Base-by-base conservation (phyloP, 2,888 invertebrate species). In the Tolmerus cingulatus region DNA sequence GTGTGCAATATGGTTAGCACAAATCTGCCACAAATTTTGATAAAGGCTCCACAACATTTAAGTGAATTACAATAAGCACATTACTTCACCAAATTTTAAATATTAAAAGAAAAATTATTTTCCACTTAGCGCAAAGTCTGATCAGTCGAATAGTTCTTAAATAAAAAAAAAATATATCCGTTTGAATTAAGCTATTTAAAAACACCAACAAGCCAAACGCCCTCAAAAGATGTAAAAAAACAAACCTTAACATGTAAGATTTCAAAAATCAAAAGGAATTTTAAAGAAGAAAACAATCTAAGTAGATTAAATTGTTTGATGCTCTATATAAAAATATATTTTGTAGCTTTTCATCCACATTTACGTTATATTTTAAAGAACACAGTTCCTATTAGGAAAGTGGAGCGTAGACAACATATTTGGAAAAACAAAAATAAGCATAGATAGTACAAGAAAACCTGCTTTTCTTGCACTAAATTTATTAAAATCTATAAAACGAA, bases 251-350 rank as follows among this genome's bases (percentile, higher is more conserved):
- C 27, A 66, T 57, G 8, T 23, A 66, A 23, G 5, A 2, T 55
- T 23, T 1, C 27, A 23, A 66, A 66, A 66, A 66, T n/a, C 12
- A 23, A 19, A 66, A 66, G 1, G 1, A 66, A 66, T 66, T 66
- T 46, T 4, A 19, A 66, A 66, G 23, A 66, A 66, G 8, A 23
- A 66, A 5, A 66, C 23, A 66, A 66, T 66, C 23, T 66, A 66
- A 66, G 66, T 66, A 66, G 66, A 66, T n/a, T 66, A 66, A 66
- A 66, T 66, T 27, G 57, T 79, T 55, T 51, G 46, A 51, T 51
- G 51, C 79, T 79, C 51, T 79, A 79, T 79, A 79, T 51, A 79
- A 79, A 79, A 79, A 79, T 79, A 79, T 79, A 79, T 51, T 79
- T 46, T 79, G n/a, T 66, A 79, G 51, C 55, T 79, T 78, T 79